Conservation (phyloP, 2,888 invertebrate species). For the Harpagoxenus sublaevis region DNA sequence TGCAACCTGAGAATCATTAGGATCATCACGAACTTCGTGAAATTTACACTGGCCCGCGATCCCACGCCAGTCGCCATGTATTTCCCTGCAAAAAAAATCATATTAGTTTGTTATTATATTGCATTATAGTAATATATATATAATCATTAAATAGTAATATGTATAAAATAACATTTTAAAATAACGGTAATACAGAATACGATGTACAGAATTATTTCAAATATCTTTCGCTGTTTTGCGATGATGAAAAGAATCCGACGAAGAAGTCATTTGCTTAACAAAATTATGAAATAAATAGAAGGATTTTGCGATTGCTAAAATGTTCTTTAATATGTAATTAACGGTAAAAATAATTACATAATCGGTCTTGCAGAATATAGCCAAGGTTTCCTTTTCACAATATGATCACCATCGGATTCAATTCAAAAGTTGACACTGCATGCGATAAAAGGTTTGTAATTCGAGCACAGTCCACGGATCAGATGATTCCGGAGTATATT, state of each 20-base stretch:
- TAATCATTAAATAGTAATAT: slow-evolving; percentile 1
- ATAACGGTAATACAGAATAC: not conserved
- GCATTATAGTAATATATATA: not conserved
- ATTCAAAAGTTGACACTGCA: slow-evolving; percentile 3
- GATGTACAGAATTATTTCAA: not conserved
- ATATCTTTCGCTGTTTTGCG: not conserved
- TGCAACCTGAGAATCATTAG: slow-evolving; percentile 74
- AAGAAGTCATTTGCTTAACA: slow-evolving; percentile 1
- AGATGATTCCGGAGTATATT: not conserved
- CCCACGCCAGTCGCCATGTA: slow-evolving; percentile 78
- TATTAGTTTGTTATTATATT: not conserved
- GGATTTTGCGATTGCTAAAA: not conserved
- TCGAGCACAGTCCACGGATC: not conserved
- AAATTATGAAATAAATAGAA: not conserved
- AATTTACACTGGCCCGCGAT: slow-evolving; percentile 55
- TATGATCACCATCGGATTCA: not conserved
- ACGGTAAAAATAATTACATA: not conserved
- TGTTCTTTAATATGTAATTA: not conserved
- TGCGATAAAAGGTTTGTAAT: slow-evolving; percentile 19
- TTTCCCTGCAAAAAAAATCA: slow-evolving; percentile 80
- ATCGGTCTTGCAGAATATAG: not conserved
- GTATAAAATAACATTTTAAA: not conserved
- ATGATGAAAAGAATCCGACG: not conserved
- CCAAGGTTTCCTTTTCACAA: not conserved
- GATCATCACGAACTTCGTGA: slow-evolving; percentile 72